These are phyloP conservation scores for Drosophila prolongata DNA, from an alignment of 2,888 invertebrate species.

Conservation along the genomic window DNA sequence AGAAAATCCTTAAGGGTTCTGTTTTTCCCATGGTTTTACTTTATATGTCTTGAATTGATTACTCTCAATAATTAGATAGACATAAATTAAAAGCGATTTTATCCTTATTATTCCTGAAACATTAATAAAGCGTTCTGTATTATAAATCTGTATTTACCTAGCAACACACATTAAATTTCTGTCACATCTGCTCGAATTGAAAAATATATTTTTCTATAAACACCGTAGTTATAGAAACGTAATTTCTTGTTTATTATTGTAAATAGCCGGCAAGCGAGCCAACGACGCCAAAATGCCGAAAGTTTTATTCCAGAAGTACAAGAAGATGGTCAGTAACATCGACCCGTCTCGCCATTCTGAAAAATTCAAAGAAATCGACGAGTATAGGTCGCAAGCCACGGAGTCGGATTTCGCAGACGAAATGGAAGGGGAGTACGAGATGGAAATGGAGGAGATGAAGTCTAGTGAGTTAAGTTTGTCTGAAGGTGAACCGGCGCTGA, in stretches of 20 bases:
- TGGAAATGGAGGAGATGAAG: conserved; percentile 41
- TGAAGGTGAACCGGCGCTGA: conserved; percentile 62
- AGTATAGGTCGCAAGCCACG: conserved; percentile 2
- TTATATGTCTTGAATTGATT: too few species aligned
- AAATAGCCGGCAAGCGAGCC: conserved; percentile 29
- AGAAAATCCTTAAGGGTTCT: too few species aligned
- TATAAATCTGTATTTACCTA: not conserved
- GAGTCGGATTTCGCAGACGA: conserved; percentile 26
- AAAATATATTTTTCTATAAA: conserved; percentile 9
- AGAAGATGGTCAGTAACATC: conserved; percentile 40
- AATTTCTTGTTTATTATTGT: conserved; percentile 40
- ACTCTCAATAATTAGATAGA: too few species aligned
- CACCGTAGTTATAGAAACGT: conserved; percentile 56
- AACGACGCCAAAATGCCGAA: conserved; percentile 53
- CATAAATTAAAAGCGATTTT: too few species aligned
- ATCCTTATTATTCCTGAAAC: too few species aligned
- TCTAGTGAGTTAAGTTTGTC: conserved; percentile 56
- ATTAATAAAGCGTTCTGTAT: too few species aligned
- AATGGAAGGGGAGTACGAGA: conserved; percentile 47
- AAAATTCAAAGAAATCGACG: conserved; percentile 68
- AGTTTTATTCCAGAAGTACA: conserved; percentile 48
- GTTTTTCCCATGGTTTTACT: too few species aligned
- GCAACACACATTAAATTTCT: conserved; percentile 14
- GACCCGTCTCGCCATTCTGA: conserved; percentile 56
- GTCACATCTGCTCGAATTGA: conserved; percentile 19